Percentiles rank a stretch among this genome's conserved stretches.
Evolutionary conservation across 1,140 invertebrate species (phyloP).

Genomic region (Trichogramma pretiosum): DNA sequence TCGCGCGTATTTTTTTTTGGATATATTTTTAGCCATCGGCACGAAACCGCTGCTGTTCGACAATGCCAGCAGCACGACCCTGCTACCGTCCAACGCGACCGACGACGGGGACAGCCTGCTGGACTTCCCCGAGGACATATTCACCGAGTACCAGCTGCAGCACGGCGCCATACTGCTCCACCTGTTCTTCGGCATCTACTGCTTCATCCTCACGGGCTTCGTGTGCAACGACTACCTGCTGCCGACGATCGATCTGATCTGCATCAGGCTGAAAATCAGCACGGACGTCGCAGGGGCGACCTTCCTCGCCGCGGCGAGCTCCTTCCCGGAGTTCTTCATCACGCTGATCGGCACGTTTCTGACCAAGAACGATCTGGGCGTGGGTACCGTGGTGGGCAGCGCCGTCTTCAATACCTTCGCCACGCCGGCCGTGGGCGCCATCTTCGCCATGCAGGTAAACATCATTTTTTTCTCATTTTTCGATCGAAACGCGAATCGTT

Average conservation of each 20-base stretch:
- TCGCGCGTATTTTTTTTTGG: too few relatives aligned
- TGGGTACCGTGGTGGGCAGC: constrained; percentile 81
- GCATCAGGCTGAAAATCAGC: constrained; percentile 61
- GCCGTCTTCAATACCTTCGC: constrained; percentile 83
- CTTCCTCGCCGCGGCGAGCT: constrained; percentile 85
- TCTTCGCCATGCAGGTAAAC: constrained; percentile 63
- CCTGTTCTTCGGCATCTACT: constrained; percentile 66
- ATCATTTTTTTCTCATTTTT: constrained; percentile 1
- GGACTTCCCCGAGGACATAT: constrained; percentile 51
- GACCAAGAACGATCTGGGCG: constrained; percentile 67
- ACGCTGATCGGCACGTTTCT: constrained; percentile 77
- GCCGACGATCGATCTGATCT: constrained; percentile 72
- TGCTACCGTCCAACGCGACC: constrained; percentile 37
- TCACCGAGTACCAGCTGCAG: constrained; percentile 52
- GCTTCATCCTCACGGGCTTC: constrained; percentile 67
- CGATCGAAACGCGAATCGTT: too few relatives aligned
- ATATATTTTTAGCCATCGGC: too few relatives aligned
- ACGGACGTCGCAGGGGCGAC: constrained; percentile 83
- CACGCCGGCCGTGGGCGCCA: constrained; percentile 72
- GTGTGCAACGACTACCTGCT: constrained; percentile 83
- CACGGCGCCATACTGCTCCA: constrained; percentile 67
- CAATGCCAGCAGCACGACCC: too few relatives aligned
- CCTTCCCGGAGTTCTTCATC: constrained; percentile 83
- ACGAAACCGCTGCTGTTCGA: constrained; percentile 39
- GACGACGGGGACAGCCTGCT: too few relatives aligned